Base-by-base conservation (phyloP, 1,140 invertebrate genomes). In the Calosoma granatense region DNA sequence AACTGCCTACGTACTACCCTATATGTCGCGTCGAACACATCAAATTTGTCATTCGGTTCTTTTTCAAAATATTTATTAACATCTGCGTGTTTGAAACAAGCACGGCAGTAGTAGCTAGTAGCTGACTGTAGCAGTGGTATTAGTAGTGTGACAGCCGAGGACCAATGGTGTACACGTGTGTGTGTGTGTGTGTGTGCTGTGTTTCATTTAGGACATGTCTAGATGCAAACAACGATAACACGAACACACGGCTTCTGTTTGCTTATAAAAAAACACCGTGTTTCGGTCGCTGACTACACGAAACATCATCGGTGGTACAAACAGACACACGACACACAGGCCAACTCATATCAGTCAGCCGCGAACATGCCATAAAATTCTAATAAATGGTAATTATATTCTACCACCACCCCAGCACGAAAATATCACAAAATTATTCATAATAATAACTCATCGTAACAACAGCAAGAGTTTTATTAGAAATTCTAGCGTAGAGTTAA, bases 341-440 rank as follows among this genome's bases (percentile, higher is more conserved):
- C 15, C 9, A 12, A 17, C 41, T 47, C 15, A 17, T 47, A 47
- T 47, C 41, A 47, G 41, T 12, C 41, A 47, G n/a, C 41, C 15
- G 41, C 41, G 41, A 47, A 47, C 41, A 47, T 47, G 41, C 41
- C 15, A 47, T 47, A 47, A 17, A 47, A 47, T 47, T 11, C 41
- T 47, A 47, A 47, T 47, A 47, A 47, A 47, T 47, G 41, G 41
- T 47, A 47, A 47, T 47, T 47, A 47, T 47, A 47, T 47, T 47
- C 41, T 17, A 47, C 4, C 6, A 47, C 41, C 41, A 47, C 41
- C 9, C 9, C 9, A 47, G 4, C 9, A 6, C 6, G 6, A 47
- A 47, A 47, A 47, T 47, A 47, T 47, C 41, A 17, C 9, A 47
- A 47, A 47, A 47, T 47, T 47, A 47, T 47, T 17, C 41, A 47